Evolutionary conservation across 2,797 vertebrate species (phyloP).

Genomic region (Columba guinea): DNA sequence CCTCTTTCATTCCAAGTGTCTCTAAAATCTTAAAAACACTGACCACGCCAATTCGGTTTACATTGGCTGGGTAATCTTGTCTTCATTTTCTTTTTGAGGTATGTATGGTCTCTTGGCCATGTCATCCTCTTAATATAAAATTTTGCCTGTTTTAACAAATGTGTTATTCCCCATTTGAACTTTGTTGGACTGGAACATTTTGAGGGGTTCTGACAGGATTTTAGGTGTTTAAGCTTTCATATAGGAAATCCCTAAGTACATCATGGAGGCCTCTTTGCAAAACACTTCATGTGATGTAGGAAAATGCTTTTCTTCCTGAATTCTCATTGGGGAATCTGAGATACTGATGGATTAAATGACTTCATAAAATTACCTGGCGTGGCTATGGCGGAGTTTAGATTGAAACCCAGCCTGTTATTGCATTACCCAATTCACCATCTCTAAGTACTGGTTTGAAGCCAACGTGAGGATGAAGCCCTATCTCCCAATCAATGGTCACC

Average conservation of each 20-base stretch:
- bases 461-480: background rate
- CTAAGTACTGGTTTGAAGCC: background rate
- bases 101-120: constrained; percentile 34
- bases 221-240: constrained; percentile 37
- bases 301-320: constrained; percentile 11
- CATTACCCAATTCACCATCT: background rate
- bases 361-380: background rate
- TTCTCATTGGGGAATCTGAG: background rate
- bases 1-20: constrained; percentile 63
- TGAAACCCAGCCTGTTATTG: background rate
- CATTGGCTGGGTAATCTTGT: constrained; percentile 48
- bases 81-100: constrained; percentile 56
- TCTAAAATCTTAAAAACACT: constrained; percentile 60
- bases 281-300: constrained; percentile 6
- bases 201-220: constrained; percentile 50
- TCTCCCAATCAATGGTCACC: background rate
- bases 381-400: background rate
- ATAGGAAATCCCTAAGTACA: constrained; percentile 61
- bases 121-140: constrained; percentile 42
- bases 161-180: constrained; percentile 51
- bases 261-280: constrained; percentile 5
- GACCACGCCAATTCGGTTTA: constrained; percentile 36
- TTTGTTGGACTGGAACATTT: constrained; percentile 55
- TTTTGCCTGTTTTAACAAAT: constrained; percentile 42
- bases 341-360: background rate